Percentiles rank a stretch among this genome's conserved stretches.
Evolutionary conservation across 2,888 invertebrate genomes (phyloP).

Genomic region (Philonicus albiceps): DNA sequence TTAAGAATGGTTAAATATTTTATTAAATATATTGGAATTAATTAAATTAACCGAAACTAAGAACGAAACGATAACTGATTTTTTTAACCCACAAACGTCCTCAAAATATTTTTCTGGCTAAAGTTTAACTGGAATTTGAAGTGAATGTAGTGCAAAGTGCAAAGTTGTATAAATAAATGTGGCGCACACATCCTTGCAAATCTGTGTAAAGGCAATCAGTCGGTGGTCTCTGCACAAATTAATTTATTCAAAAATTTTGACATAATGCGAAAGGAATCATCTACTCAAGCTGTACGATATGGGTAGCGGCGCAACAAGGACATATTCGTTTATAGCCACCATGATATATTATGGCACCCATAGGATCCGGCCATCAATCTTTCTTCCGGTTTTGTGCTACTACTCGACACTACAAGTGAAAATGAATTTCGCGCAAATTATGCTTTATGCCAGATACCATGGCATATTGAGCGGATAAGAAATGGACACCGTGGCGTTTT

Average conservation of each 20-base stretch:
- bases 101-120: neutral
- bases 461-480: neutral
- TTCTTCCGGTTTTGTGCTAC: neutral
- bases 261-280: neutral
- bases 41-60: too few species aligned
- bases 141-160: too few species aligned
- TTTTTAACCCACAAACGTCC: too few species aligned
- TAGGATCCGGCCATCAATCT: neutral
- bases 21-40: too few species aligned
- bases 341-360: neutral
- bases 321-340: neutral
- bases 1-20: too few species aligned
- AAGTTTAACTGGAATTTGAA: neutral
- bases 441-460: neutral
- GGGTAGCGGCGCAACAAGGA: neutral
- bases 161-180: too few species aligned
- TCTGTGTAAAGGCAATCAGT: neutral
- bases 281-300: too few species aligned
- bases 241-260: neutral
- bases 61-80: too few species aligned
- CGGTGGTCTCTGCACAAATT: neutral
- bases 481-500: neutral
- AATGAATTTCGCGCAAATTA: neutral
- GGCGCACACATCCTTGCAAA: too few species aligned
- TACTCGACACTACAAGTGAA: neutral